phyloP scores from a whole-genome alignment of 1,140 invertebrate genomes.

The Chironomus striatipennis region DNA sequence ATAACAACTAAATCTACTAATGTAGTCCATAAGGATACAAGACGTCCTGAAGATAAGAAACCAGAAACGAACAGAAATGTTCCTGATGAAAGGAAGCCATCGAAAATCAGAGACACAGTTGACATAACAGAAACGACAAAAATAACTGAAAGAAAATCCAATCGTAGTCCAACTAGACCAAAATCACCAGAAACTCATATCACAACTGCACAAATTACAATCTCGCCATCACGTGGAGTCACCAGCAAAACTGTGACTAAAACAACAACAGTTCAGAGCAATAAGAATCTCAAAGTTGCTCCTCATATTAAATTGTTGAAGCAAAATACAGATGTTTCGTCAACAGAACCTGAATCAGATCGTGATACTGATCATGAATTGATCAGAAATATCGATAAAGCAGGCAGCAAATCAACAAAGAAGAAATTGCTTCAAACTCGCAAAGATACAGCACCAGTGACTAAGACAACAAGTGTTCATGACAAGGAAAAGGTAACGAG shows the following conservation, averaged over 20 bases:
- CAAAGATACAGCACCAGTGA: constrained; percentile 35
- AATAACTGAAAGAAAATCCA: background rate
- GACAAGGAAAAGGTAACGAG: constrained; percentile 44
- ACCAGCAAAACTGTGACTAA: constrained; percentile 15
- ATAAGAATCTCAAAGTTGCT: background rate
- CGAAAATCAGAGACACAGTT: no score
- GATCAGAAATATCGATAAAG: constrained; percentile 15
- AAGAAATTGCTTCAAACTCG: constrained; percentile 30
- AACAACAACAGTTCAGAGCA: constrained; percentile 12
- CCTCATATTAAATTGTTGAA: constrained; percentile 4
- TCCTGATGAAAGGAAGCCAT: background rate
- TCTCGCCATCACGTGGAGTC: background rate
- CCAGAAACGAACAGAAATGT: background rate
- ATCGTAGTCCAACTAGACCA: constrained; percentile 23
- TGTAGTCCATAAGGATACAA: background rate
- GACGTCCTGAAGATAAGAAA: background rate
- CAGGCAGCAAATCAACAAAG: constrained; percentile 5
- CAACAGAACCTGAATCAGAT: constrained; percentile 20
- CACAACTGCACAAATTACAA: constrained; percentile 26
- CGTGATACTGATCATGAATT: constrained; percentile 18
- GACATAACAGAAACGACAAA: background rate
- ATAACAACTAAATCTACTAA: no score
- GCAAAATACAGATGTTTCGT: constrained; percentile 19
- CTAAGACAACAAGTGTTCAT: constrained; percentile 37
- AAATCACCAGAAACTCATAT: constrained; percentile 25